Evolutionary conservation across 2,113 vertebrate species (phyloP).

Genomic region (Pycnonotus jocosus): DNA sequence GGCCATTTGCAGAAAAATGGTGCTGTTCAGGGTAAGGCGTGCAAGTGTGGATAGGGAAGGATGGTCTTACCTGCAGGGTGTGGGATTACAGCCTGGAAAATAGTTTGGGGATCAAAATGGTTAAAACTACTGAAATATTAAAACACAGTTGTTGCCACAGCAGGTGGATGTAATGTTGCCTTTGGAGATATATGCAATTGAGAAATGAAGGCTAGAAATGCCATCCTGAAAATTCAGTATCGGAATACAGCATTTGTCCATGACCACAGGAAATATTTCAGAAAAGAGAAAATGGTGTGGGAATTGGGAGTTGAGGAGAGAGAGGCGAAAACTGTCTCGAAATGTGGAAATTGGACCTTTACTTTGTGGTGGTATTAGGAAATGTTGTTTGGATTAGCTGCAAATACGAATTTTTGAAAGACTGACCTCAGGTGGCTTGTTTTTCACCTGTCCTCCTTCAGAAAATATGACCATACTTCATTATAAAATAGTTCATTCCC

Average conservation of each 20-base stretch:
- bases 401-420: not conserved
- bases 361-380: not conserved
- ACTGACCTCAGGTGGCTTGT: not conserved
- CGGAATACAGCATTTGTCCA: not conserved
- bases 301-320: fast-evolving
- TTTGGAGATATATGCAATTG: not conserved
- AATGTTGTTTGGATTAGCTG: not conserved
- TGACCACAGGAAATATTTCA: not conserved
- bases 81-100: not conserved
- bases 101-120: not conserved
- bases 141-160: not conserved
- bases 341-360: not conserved
- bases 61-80: not conserved
- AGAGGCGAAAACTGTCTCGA: not conserved
- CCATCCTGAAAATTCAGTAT: not conserved
- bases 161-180: not conserved
- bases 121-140: not conserved
- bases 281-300: not conserved
- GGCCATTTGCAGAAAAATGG: not conserved
- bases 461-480: not conserved
- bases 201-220: not conserved
- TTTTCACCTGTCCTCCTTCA: not conserved
- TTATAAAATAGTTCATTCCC: not conserved
- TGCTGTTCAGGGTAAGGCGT: not conserved
- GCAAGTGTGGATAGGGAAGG: not conserved